Conservation (phyloP, 92 coral and sea anemone genomes). For the Paramuricea clavata region DNA sequence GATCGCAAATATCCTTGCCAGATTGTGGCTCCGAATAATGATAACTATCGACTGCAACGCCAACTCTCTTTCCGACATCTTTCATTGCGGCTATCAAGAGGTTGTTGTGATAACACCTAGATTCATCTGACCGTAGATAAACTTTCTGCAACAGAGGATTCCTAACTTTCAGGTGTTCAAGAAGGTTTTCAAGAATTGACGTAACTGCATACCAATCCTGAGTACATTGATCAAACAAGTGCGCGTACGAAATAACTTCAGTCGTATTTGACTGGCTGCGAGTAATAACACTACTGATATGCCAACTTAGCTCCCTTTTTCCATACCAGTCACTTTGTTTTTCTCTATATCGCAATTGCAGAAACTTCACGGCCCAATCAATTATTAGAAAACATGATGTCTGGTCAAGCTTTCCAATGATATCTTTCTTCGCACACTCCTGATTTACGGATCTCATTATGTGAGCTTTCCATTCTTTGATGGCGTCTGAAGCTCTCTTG, state of each 20-base stretch:
- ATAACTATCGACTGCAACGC: slow-evolving; percentile 20
- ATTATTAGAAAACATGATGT: slow-evolving; percentile 69
- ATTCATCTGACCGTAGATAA: slow-evolving; percentile 44
- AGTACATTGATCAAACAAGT: slow-evolving; percentile 79
- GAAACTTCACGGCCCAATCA: slow-evolving; percentile 89
- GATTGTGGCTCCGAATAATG: slow-evolving; percentile 47
- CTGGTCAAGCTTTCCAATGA: slow-evolving; percentile 55
- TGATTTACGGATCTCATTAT: slow-evolving; percentile 80
- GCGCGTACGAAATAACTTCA: slow-evolving; percentile 78
- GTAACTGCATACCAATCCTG: slow-evolving; percentile 83
- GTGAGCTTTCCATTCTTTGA: slow-evolving; percentile 78
- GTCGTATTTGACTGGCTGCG: slow-evolving; percentile 9
- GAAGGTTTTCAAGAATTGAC: slow-evolving; percentile 75
- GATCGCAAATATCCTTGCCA: slow-evolving; percentile 50
- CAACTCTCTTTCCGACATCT: slow-evolving; percentile 43
- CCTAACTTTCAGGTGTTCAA: slow-evolving; percentile 60
- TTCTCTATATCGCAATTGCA: slow-evolving; percentile 79
- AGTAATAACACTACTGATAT: slow-evolving; percentile 60
- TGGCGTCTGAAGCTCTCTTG: slow-evolving; percentile 61
- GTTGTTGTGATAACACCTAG: slow-evolving; percentile 53
- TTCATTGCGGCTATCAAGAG: slow-evolving; percentile 4
- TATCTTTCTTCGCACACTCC: slow-evolving; percentile 72
- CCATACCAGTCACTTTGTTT: slow-evolving; percentile 81
- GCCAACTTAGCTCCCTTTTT: slow-evolving; percentile 78
- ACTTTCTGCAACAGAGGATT: slow-evolving; percentile 55